Conservation (phyloP, 2,113 vertebrate genomes). For the Gallinago undulata region DNA sequence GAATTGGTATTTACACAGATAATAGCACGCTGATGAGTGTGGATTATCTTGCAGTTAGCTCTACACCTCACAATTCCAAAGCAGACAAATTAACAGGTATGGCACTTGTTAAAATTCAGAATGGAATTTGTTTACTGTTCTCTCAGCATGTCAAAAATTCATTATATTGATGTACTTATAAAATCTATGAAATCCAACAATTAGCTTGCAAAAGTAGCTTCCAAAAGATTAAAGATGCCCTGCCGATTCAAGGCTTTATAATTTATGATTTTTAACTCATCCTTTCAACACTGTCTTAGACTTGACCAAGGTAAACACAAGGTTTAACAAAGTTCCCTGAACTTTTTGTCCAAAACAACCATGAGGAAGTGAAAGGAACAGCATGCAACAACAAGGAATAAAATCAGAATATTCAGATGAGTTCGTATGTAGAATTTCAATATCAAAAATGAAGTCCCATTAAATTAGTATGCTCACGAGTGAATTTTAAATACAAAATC, state of each 20-base stretch:
- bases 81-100: neutral
- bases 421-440: neutral
- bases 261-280: neutral
- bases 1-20: neutral
- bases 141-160: neutral
- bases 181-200: neutral
- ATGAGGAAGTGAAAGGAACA: neutral
- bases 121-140: neutral
- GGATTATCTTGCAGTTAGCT: constrained; percentile 52
- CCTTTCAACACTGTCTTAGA: neutral
- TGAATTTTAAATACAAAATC: neutral
- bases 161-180: neutral
- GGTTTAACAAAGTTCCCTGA: neutral
- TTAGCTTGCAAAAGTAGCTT: neutral
- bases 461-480: neutral
- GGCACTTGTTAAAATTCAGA: neutral
- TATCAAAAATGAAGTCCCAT: neutral
- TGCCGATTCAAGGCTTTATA: neutral
- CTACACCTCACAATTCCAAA: neutral
- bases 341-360: neutral
- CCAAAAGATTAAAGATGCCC: neutral
- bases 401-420: neutral
- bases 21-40: constrained; percentile 10
- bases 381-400: neutral
- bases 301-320: neutral